Percentiles rank a stretch among this genome's conserved stretches.
These are phyloP conservation scores for Scolopax rusticola DNA, from an alignment of 2,797 vertebrate genomes.

Conservation along the genomic window DNA sequence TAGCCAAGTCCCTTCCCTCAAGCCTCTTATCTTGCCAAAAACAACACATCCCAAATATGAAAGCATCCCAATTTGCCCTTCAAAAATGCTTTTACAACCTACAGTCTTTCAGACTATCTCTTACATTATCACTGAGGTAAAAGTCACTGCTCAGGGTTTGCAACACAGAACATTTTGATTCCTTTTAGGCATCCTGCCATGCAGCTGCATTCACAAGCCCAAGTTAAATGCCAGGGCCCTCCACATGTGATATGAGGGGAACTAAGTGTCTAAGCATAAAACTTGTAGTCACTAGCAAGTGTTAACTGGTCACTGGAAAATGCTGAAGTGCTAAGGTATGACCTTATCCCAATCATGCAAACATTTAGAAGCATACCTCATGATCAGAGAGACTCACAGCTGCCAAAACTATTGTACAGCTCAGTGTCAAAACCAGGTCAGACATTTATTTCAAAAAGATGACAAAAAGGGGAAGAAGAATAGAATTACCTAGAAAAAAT, in stretches of 20 bases:
- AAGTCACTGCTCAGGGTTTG: neutral
- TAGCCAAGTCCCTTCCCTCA: slow-evolving; percentile 38
- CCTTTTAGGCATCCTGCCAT: neutral
- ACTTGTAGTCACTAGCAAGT: neutral
- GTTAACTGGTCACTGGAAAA: neutral
- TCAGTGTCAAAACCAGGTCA: neutral
- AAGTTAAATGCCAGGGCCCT: neutral
- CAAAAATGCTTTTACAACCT: neutral
- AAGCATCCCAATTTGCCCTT: neutral
- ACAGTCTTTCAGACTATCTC: neutral
- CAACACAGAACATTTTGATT: neutral
- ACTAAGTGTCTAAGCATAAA: neutral
- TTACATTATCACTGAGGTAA: neutral
- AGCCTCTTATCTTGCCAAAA: slow-evolving; percentile 11
- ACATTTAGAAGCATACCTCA: neutral
- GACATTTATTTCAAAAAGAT: neutral
- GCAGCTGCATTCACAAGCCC: neutral
- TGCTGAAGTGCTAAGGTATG: neutral
- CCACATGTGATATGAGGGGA: neutral
- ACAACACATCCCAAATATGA: neutral
- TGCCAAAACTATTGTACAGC: neutral
- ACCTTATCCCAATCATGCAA: neutral
- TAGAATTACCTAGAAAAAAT: neutral
- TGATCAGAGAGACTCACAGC: neutral
- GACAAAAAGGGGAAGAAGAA: neutral